Evolutionary conservation across 2,888 invertebrate species (phyloP), one percentile per base, ranked within the genome.

Genomic region (Torymus tubicola): DNA sequence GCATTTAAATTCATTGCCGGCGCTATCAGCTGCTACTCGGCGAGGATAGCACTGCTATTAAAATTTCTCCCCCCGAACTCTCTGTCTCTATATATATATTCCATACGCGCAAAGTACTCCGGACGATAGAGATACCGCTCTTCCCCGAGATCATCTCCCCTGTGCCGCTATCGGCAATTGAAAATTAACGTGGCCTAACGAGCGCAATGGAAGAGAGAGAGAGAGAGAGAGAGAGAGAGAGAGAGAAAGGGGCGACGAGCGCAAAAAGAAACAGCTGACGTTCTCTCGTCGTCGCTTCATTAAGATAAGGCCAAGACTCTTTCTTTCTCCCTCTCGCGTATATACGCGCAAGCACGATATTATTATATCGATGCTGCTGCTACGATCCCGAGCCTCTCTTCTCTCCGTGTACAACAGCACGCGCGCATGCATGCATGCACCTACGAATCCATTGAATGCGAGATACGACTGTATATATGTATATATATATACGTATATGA

Each of bases 311-410:
- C 2, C 24, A 3, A 21, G 68, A n/a, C 21, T 21, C 21, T 21
- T 21, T 21, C 21, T 21, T 2, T 21, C 21, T 21, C 21, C 2
- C 21, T 21, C 21, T 21, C 60, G 31, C 75, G 71, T 21, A 21
- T 42, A 42, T 42, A 73, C 61, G 64, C 63, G 64, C 67, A 64
- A 60, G 77, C 81, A 69, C 79, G 80, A 83, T 83, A 83, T 84
- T 82, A 81, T 82, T 81, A 82, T 77, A 84, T 81, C 82, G 78
- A 50, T 2, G 42, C 42, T 42, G 42, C 42, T 8, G 42, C 10
- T 5, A 8, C 42, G 42, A 42, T 42, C 42, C 42, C 42, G 42
- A 42, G 42, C 42, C 42, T 21, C 21, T 21, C 21, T 21, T 21
- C 21, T 21, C 21, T 42, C 14, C 2, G 4, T 18, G 24, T 55